Percentiles rank a stretch among this genome's conserved stretches.
Conservation (phyloP, 2,888 invertebrate species). For the Cataglyphis rosenhaueri region DNA sequence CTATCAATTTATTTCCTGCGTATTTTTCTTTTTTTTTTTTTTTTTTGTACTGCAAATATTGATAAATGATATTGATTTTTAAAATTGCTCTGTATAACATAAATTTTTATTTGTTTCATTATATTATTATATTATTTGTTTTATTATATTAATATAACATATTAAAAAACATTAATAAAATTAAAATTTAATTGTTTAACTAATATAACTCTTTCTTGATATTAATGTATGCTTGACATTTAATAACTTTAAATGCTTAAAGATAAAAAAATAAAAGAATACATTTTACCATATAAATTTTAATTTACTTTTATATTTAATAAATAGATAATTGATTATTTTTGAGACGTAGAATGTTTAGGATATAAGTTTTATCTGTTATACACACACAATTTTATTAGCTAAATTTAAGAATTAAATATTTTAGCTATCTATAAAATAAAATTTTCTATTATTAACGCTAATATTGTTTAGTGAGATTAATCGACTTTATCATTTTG, state of each 20-base stretch:
- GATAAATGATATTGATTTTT: neutral
- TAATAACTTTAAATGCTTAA: neutral
- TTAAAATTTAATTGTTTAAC: no score
- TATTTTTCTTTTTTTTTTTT: neutral
- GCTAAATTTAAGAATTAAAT: neutral
- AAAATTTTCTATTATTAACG: neutral
- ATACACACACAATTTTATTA: neutral
- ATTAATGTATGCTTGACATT: neutral
- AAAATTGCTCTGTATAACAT: neutral
- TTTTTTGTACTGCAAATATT: neutral
- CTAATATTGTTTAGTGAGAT: neutral
- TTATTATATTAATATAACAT: no score
- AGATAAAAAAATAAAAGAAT: no score
- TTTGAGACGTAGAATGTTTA: no score
- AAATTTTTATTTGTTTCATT: neutral
- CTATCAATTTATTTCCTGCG: neutral
- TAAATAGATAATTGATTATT: no score
- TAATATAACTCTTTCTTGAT: no score
- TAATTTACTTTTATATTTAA: no score
- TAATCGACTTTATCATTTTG: neutral
- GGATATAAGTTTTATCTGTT: neutral
- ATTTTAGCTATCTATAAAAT: neutral
- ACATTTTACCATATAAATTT: no score
- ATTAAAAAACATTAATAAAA: no score
- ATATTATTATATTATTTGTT: neutral